A percentile compares a stretch with the other conserved stretches of the same genome.
Evolutionary conservation across 2,888 invertebrate genomes (phyloP).

Genomic region (Trachelus tabidus): DNA sequence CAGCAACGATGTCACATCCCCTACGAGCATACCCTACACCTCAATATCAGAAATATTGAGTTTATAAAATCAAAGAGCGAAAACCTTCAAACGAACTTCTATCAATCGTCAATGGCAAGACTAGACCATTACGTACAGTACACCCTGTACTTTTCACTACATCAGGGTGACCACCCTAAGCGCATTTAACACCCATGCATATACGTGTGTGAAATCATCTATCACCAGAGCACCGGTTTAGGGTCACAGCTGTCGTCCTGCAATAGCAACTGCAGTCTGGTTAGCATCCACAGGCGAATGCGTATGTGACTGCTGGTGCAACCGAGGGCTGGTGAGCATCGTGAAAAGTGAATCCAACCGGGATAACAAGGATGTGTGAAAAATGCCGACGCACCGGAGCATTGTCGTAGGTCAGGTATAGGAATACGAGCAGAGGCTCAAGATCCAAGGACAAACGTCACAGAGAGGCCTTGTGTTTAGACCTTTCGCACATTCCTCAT

Average conservation of each 20-base stretch:
- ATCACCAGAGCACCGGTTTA: neutral
- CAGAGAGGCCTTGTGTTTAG: neutral
- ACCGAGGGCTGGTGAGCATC: neutral
- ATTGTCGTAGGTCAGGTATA: neutral
- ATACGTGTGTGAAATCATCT: slow-evolving; percentile 43
- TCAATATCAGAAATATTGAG: neutral
- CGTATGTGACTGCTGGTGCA: neutral
- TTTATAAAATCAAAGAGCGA: neutral
- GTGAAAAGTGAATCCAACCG: neutral
- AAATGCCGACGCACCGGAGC: neutral
- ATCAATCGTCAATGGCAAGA: neutral
- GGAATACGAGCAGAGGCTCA: neutral
- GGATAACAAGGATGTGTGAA: neutral
- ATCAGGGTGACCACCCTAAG: neutral
- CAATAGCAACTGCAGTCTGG: neutral
- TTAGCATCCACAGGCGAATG: neutral
- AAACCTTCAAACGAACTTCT: neutral
- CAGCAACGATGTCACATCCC: neutral
- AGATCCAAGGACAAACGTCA: neutral
- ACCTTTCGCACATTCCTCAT: neutral
- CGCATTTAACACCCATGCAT: slow-evolving; percentile 6
- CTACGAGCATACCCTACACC: neutral
- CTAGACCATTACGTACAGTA: neutral
- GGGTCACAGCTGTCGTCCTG: neutral
- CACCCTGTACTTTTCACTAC: neutral